Evolutionary conservation across 2,888 invertebrate genomes (phyloP).

Genomic region (Lordiphosa andalusiaca): DNA sequence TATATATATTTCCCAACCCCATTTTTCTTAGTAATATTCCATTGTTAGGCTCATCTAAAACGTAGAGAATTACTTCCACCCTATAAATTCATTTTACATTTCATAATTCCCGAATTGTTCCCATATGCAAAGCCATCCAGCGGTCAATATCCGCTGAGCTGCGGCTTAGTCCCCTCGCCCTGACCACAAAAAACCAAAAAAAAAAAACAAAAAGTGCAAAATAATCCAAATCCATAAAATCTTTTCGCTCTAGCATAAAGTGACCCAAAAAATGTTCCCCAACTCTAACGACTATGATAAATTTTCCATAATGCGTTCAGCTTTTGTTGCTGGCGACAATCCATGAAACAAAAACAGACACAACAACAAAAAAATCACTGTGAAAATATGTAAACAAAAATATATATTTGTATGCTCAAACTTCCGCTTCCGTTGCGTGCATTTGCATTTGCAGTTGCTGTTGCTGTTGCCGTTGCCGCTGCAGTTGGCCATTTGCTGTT

Average conservation of each 20-base stretch:
- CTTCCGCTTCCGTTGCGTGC: constrained; percentile 60
- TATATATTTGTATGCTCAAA: constrained; percentile 46
- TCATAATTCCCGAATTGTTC: background rate
- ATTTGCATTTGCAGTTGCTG: constrained; percentile 26
- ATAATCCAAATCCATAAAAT: constrained; percentile 5
- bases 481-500: constrained; percentile 31
- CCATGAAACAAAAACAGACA: constrained; percentile 11
- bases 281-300: constrained; percentile 13
- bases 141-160: constrained; percentile 8
- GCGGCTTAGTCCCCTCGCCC: constrained; percentile 1
- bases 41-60: too few relatives aligned
- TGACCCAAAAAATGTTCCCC: background rate
- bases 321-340: constrained; percentile 9
- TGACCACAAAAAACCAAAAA: background rate
- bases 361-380: constrained; percentile 11
- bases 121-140: constrained; percentile 4
- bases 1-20: too few relatives aligned
- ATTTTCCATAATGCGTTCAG: constrained; percentile 23
- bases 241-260: background rate
- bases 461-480: too few relatives aligned
- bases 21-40: too few relatives aligned
- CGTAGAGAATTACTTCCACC: too few relatives aligned
- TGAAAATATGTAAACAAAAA: constrained; percentile 29
- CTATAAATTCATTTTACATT: too few relatives aligned
- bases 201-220: background rate